Conservation (phyloP, 2,113 vertebrate species). For the Perca schrenkii region DNA sequence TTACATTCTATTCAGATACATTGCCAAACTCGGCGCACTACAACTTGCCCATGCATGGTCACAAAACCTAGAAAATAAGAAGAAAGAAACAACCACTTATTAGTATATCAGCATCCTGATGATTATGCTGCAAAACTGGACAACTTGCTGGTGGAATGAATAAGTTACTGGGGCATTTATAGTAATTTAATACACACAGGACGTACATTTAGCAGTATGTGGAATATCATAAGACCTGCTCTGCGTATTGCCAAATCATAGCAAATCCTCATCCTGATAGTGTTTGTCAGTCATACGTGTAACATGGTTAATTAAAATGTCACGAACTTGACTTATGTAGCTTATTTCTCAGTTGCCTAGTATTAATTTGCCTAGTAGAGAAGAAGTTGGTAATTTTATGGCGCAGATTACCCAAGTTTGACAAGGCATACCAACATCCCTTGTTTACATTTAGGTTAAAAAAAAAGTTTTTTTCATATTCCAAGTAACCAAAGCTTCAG, state of each 20-base stretch:
- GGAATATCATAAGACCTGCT: not conserved
- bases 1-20: conserved; percentile 51
- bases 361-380: too few relatives aligned
- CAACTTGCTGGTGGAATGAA: conserved; percentile 16
- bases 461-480: conserved; percentile 21
- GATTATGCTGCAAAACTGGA: conserved; percentile 1
- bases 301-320: conserved; percentile 52
- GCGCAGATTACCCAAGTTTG: not conserved
- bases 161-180: not conserved
- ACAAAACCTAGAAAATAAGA: conserved; percentile 16
- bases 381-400: too few relatives aligned
- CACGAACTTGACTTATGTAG: conserved; percentile 32
- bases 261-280: conserved; percentile 38
- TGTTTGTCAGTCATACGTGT: not conserved
- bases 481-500: conserved; percentile 15
- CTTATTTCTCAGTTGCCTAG: conserved; percentile 30
- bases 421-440: not conserved
- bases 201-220: not conserved
- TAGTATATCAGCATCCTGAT: not conserved
- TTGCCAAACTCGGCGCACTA: conserved; percentile 25
- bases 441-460: conserved; percentile 1
- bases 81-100: not conserved
- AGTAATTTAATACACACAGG: not conserved
- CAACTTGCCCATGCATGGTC: conserved; percentile 7
- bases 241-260: not conserved